Evolutionary conservation across 2,797 vertebrate genomes (phyloP).

Genomic region (Gobionotothen gibberifrons): DNA sequence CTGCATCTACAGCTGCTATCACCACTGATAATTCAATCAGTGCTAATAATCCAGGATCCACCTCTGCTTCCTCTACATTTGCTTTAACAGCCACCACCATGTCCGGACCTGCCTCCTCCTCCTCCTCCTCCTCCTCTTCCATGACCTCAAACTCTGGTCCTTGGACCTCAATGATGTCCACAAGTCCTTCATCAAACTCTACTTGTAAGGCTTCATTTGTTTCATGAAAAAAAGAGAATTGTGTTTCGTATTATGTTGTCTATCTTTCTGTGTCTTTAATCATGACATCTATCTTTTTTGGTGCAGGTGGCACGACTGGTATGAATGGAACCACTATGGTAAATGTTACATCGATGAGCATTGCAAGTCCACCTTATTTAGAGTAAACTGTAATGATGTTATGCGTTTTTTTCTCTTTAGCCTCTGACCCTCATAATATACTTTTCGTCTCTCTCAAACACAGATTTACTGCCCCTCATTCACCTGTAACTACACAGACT

Average conservation of each 20-base stretch:
- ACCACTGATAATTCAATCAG: slow-evolving; percentile 1
- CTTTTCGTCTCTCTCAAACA: slow-evolving; percentile 12
- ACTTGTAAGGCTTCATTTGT: slow-evolving; percentile 19
- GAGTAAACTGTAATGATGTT: background rate
- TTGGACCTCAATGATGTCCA: slow-evolving; percentile 2
- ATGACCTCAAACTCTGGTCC: background rate
- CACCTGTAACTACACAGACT: slow-evolving; percentile 75
- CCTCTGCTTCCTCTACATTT: slow-evolving; percentile 18
- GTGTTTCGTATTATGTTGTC: too few relatives aligned
- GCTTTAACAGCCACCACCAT: background rate
- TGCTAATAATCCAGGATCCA: background rate
- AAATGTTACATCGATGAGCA: slow-evolving; percentile 27
- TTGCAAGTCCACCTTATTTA: slow-evolving; percentile 43
- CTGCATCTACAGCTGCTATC: slow-evolving; percentile 1
- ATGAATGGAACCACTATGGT: slow-evolving; percentile 16
- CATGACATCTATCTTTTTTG: slow-evolving; percentile 23
- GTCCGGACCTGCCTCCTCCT: background rate
- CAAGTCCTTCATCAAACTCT: background rate
- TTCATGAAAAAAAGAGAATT: background rate
- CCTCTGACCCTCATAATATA: background rate
- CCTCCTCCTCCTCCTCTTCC: background rate
- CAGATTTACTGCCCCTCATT: slow-evolving; percentile 80
- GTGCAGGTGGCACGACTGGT: slow-evolving; percentile 4
- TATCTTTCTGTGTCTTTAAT: background rate
- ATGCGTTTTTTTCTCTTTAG: background rate